These are phyloP conservation scores for Matsumurasca onukii DNA, from an alignment of 1,140 invertebrate genomes.

Conservation along the genomic window DNA sequence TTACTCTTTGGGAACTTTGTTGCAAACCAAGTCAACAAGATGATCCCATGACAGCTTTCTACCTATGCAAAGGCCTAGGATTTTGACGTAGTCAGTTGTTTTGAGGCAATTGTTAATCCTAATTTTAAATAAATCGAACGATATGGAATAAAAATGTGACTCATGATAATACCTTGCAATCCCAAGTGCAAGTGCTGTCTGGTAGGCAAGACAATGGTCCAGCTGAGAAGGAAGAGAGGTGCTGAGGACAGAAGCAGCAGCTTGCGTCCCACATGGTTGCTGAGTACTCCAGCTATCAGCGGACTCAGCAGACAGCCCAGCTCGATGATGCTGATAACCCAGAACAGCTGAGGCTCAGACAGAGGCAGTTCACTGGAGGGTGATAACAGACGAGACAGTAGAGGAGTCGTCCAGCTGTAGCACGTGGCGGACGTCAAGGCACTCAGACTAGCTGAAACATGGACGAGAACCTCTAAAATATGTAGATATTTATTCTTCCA, in stretches of 20 bases:
- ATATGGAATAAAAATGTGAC: not conserved
- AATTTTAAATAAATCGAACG: no score
- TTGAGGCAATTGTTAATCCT: no score
- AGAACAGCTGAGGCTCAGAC: not conserved
- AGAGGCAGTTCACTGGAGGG: slow-evolving; percentile 15
- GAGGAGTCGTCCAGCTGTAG: slow-evolving; percentile 9
- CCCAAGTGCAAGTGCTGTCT: not conserved
- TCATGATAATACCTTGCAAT: not conserved
- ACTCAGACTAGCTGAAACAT: slow-evolving; percentile 14
- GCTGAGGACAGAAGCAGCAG: slow-evolving; percentile 1
- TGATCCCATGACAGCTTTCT: no score
- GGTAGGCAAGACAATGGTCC: slow-evolving; percentile 8
- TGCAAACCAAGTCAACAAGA: no score
- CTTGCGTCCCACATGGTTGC: slow-evolving; percentile 16
- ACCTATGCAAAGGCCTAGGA: no score
- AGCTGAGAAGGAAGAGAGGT: slow-evolving; percentile 15
- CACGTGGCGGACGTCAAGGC: slow-evolving; percentile 12
- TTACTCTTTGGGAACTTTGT: no score
- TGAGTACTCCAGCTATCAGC: slow-evolving; percentile 1
- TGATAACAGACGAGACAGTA: not conserved
- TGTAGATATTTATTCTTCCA: no score
- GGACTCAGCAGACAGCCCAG: slow-evolving; percentile 10
- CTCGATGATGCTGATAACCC: slow-evolving; percentile 15
- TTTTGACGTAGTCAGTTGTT: no score
- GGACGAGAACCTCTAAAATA: no score